Conservation (phyloP, 2,113 vertebrate species). For the Caloenas nicobarica region DNA sequence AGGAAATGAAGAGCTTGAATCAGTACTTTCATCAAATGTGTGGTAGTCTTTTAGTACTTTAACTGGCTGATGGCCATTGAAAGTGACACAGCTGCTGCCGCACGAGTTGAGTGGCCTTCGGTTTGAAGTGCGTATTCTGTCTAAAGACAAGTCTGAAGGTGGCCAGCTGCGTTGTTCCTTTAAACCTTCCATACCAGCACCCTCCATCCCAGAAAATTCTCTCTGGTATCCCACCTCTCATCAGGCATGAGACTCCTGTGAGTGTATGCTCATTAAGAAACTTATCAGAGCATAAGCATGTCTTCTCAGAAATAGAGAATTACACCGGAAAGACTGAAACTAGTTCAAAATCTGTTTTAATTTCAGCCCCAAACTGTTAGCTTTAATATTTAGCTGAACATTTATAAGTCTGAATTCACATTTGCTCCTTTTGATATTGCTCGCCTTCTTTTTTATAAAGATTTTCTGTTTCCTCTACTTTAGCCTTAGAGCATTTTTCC, state of each 20-base stretch:
- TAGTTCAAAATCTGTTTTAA: not conserved
- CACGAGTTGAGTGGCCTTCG: not conserved
- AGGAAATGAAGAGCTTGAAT: not conserved
- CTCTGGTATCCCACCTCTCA: not conserved
- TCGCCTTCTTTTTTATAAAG: not conserved
- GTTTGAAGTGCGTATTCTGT: fast-evolving
- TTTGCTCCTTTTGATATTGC: not conserved
- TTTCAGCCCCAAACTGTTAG: not conserved
- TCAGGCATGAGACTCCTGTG: not conserved
- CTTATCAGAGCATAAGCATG: not conserved
- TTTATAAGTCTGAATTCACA: not conserved
- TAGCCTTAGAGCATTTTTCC: not conserved
- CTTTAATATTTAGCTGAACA: not conserved
- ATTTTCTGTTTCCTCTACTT: not conserved
- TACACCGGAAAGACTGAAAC: not conserved
- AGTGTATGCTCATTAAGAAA: not conserved
- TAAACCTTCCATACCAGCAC: not conserved
- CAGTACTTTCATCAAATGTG: not conserved
- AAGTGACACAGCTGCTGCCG: not conserved
- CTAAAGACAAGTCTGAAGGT: not conserved
- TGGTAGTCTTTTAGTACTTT: not conserved
- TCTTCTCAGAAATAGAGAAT: not conserved
- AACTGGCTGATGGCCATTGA: not conserved
- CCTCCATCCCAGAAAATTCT: not conserved
- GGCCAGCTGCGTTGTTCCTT: not conserved